phyloP scores from a whole-genome alignment of 2,888 invertebrate species.

The Pristionchus japonicus region DNA sequence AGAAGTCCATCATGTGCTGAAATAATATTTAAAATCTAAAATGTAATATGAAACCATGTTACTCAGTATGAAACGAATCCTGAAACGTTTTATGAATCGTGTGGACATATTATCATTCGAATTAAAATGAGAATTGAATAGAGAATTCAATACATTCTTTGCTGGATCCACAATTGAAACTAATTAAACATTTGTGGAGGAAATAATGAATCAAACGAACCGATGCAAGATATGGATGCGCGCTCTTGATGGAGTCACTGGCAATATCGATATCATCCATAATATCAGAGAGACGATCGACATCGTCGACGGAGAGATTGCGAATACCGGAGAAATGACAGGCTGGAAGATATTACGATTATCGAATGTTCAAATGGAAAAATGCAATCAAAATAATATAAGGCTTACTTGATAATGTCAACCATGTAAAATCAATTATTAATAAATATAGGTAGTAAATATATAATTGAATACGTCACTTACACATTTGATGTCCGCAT shows the following conservation, averaged over 20 bases:
- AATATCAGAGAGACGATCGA: conserved; percentile 8
- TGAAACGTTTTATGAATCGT: no score
- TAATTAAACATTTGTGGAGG: neutral
- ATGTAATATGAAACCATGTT: neutral
- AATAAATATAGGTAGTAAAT: neutral
- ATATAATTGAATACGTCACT: neutral
- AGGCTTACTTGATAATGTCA: no score
- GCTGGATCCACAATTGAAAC: no score
- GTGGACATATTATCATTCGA: no score
- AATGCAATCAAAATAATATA: neutral
- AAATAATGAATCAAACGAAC: neutral
- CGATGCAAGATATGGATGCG: neutral
- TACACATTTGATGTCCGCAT: neutral
- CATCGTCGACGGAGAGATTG: neutral
- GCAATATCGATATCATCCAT: neutral
- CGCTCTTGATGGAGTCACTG: neutral
- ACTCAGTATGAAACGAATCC: no score
- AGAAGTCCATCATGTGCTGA: conserved; percentile 9
- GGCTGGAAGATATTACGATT: neutral
- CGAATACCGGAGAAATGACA: neutral
- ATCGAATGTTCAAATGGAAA: neutral
- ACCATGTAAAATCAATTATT: neutral
- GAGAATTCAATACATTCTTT: no score
- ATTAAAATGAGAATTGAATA: no score
- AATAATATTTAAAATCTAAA: neutral